Conservation (phyloP, 1,140 invertebrate genomes). For the Magallana ariakensis region DNA sequence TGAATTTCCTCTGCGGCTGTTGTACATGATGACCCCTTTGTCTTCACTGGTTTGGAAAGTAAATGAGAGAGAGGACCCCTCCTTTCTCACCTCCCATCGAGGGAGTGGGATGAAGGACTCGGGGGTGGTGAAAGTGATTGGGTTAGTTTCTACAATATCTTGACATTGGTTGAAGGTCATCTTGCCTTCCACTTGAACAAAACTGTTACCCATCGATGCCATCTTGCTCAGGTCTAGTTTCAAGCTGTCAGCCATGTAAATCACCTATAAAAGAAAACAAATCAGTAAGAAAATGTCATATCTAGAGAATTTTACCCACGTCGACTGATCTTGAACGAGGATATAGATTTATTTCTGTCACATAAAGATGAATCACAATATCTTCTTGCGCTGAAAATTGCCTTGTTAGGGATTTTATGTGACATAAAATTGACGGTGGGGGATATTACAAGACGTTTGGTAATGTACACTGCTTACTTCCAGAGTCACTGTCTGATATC, state of each 20-base stretch:
- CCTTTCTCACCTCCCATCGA: constrained; percentile 92
- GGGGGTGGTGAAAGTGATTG: constrained; percentile 93
- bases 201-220: constrained; percentile 89
- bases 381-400: background rate
- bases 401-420: background rate
- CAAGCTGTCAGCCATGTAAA: constrained; percentile 93
- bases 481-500: too few species aligned
- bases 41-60: constrained; percentile 93
- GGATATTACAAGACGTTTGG: background rate
- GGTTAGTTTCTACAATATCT: constrained; percentile 90
- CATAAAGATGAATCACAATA: background rate
- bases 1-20: constrained; percentile 84
- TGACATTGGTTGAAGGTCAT: constrained; percentile 92
- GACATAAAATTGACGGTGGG: background rate
- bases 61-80: constrained; percentile 92
- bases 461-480: too few species aligned
- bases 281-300: background rate
- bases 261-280: constrained; percentile 84
- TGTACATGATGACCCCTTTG: constrained; percentile 95
- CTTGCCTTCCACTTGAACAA: constrained; percentile 92
- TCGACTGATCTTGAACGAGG: background rate
- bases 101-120: constrained; percentile 90
- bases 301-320: background rate
- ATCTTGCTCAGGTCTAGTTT: constrained; percentile 93
- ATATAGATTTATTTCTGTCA: constrained; percentile 9